Evolutionary conservation across 1,140 invertebrate species (phyloP).

Genomic region (Hyposmocoma kahamanoa): DNA sequence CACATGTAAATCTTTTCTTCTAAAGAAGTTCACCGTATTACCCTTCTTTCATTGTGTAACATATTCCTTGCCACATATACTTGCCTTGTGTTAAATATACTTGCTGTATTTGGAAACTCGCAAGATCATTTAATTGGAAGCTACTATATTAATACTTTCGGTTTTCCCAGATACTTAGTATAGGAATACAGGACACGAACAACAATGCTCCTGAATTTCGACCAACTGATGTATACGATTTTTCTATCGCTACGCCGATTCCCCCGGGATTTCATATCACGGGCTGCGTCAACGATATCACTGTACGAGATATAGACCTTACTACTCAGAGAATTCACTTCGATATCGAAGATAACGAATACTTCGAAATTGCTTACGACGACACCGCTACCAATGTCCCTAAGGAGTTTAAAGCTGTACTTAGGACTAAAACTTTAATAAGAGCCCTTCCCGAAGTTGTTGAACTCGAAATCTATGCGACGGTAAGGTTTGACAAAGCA

Average conservation of each 20-base stretch:
- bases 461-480: constrained; percentile 42
- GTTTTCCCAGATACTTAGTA: constrained; percentile 36
- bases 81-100: too few relatives aligned
- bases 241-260: constrained; percentile 38
- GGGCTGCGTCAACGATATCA: constrained; percentile 35
- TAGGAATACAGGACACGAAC: constrained; percentile 48
- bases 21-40: too few relatives aligned
- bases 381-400: constrained; percentile 17
- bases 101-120: too few relatives aligned
- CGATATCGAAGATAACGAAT: constrained; percentile 34
- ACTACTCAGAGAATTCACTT: constrained; percentile 50
- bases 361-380: constrained; percentile 47
- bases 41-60: too few relatives aligned
- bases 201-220: constrained; percentile 46
- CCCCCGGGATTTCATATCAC: constrained; percentile 45
- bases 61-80: too few relatives aligned
- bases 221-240: constrained; percentile 30
- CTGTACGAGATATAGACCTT: constrained; percentile 50
- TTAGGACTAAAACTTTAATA: constrained; percentile 46
- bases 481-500: constrained; percentile 38
- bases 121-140: too few relatives aligned
- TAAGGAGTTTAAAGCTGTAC: constrained; percentile 44
- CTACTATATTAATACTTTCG: too few relatives aligned
- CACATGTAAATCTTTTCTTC: too few relatives aligned
- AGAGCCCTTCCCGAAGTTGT: constrained; percentile 40